Evolutionary conservation across 2,113 vertebrate species (phyloP).

Genomic region (Antidorcas marsupialis): DNA sequence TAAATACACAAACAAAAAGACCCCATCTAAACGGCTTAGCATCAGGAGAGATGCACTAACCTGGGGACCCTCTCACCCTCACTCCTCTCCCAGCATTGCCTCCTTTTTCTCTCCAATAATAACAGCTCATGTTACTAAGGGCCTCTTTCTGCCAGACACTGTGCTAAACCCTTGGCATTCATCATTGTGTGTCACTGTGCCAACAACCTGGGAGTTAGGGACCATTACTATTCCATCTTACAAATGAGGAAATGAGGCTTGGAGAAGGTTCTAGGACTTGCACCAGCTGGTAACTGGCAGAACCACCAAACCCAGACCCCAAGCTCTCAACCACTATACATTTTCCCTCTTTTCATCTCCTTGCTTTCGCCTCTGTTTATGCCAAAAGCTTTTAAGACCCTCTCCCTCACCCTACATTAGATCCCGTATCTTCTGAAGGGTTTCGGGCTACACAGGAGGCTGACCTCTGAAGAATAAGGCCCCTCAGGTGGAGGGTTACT

Average conservation of each 20-base stretch:
- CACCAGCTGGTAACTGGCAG: not conserved
- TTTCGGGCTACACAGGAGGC: not conserved
- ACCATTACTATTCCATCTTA: not conserved
- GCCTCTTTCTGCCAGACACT: not conserved
- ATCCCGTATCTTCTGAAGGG: not conserved
- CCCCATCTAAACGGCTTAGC: not conserved
- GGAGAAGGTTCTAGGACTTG: not conserved
- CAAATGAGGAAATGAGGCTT: not conserved
- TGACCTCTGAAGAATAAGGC: not conserved
- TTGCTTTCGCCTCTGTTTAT: not conserved
- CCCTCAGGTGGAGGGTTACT: constrained; percentile 6
- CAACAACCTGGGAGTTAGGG: not conserved
- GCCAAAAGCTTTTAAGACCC: not conserved
- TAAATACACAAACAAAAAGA: not conserved
- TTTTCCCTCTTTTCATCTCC: not conserved
- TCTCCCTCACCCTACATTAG: not conserved
- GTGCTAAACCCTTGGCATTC: not conserved
- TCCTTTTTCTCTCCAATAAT: not conserved
- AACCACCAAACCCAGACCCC: not conserved
- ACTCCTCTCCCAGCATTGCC: not conserved
- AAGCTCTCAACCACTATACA: not conserved
- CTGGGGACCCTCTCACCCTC: not conserved
- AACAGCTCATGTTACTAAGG: not conserved
- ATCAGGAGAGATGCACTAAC: not conserved
- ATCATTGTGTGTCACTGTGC: not conserved